A percentile compares a stretch with the other conserved stretches of the same genome.
These are phyloP conservation scores for Cinclus cinclus DNA, from an alignment of 2,113 vertebrate species.

Conservation along the genomic window DNA sequence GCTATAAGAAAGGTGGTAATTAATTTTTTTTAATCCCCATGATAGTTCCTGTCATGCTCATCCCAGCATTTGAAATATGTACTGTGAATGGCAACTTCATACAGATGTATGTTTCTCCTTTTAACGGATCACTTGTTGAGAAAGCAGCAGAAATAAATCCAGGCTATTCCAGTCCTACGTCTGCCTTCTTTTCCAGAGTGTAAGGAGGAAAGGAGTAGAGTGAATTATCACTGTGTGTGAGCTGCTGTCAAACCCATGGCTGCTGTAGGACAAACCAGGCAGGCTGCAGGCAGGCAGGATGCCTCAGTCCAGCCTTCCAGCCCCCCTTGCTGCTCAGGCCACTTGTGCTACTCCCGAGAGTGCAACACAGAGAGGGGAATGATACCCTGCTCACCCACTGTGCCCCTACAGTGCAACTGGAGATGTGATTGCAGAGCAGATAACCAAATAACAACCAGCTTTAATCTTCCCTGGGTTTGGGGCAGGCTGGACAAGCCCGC, in stretches of 20 bases:
- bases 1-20: background rate
- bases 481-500: constrained; percentile 14
- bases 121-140: background rate
- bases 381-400: background rate
- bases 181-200: background rate
- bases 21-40: background rate
- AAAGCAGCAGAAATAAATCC: background rate
- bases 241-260: background rate
- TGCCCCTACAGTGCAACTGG: background rate
- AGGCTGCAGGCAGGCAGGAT: background rate
- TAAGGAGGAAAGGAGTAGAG: background rate
- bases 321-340: background rate
- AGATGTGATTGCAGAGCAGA: background rate
- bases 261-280: background rate
- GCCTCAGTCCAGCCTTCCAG: background rate
- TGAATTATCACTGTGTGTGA: background rate
- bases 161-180: background rate
- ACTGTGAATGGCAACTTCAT: background rate
- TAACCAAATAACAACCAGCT: background rate
- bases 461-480: background rate
- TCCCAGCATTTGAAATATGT: background rate
- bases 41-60: background rate
- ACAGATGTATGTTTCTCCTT: background rate
- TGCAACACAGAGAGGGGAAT: background rate
- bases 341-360: accelerated